Evolutionary conservation across 2,113 vertebrate species (phyloP).

Genomic region (Heliornis fulica): DNA sequence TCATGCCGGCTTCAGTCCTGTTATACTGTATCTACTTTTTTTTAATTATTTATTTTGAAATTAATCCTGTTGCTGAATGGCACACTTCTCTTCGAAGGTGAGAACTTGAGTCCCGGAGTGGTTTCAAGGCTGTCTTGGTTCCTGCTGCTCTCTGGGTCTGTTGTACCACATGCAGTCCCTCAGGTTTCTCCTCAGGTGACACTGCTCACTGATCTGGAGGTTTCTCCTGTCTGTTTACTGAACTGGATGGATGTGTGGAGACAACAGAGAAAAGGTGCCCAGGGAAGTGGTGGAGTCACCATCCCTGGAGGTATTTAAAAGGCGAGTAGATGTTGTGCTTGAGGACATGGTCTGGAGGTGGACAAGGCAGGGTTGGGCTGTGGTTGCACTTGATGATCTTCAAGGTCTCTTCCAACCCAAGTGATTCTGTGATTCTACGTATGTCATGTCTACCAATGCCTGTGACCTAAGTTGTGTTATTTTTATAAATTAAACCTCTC

Average conservation of each 20-base stretch:
- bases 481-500: conserved; percentile 67
- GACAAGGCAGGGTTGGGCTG: no score
- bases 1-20: neutral
- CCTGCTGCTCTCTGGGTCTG: neutral
- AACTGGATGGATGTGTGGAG: neutral
- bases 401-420: no score
- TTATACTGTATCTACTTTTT: neutral
- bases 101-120: neutral
- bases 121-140: neutral
- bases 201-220: neutral
- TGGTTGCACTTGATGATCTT: no score
- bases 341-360: no score
- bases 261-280: no score
- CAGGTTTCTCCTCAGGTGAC: conserved; percentile 12
- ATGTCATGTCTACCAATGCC: no score
- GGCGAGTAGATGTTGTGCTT: no score
- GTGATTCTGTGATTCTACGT: no score
- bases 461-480: conserved; percentile 57
- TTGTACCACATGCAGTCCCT: neutral
- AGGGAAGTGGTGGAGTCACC: no score
- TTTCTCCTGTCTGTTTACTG: neutral
- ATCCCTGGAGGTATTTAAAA: no score
- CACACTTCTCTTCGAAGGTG: neutral
- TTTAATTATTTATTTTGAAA: neutral
- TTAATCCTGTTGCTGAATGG: neutral